Base-by-base conservation (phyloP, 2,113 vertebrate genomes). In the Pelecanus crispus region DNA sequence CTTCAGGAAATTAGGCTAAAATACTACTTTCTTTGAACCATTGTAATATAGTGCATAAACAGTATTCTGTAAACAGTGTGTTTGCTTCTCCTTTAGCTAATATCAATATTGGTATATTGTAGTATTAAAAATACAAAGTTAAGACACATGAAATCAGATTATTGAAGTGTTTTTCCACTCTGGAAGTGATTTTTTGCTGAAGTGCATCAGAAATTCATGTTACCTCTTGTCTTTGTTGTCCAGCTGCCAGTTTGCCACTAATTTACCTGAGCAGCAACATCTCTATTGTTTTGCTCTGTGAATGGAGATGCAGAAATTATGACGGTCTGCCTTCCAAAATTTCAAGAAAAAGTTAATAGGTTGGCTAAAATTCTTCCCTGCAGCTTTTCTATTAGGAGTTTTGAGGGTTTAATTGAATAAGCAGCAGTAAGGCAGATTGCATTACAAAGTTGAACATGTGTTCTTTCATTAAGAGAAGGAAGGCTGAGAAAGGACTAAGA, bases 1-100 rank as follows among this genome's bases (percentile, higher is more conserved):
- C 72, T 66, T 94, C 55, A 50, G 45, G 56, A 86, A 78, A 86
- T 28, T 4, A 58, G 13, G 26, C 26, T 52, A 42, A 83, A 88
- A 66, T 55, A 2, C 11, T 44, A 17, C 2, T 11, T 14, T 52
- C 58, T 36, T 20, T 14, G 0, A 5, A 25, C 6, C 3, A 31
- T 49, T 83, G 53, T 36, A 72, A 52, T 47, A 10, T 7, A 17
- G 4, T 34, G 14, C 2, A 2, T 65, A 68, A 75, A 16, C 25
- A 78, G 15, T 42, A 24, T 34, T 52, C 16, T 61, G 32, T 56
- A 56, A 71, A 52, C 6, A 72, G 11, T 14, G 7, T 21, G 9
- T 63, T 68, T 83, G 2, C 12, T 81, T 85, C 34, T 94, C 29
- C 38, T 72, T 95, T 49, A 53, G 40, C n/a, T 79, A 71, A 9